These are phyloP conservation scores for Lysiphlebus fabarum DNA, from an alignment of 1,140 invertebrate species.

Conservation along the genomic window DNA sequence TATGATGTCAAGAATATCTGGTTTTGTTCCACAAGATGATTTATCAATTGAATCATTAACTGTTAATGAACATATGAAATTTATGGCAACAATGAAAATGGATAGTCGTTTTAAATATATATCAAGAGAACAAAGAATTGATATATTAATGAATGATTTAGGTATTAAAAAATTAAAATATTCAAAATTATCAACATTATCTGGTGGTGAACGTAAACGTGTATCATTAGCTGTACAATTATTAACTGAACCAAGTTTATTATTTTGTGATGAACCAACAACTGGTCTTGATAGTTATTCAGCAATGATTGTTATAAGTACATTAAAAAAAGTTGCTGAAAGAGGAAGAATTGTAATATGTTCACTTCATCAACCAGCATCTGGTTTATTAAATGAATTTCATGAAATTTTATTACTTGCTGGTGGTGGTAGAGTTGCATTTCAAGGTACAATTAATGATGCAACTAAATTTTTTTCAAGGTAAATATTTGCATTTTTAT, in stretches of 20 bases:
- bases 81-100: slow-evolving; percentile 62
- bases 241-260: slow-evolving; percentile 70
- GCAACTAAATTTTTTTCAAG: slow-evolving; percentile 64
- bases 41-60: slow-evolving; percentile 66
- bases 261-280: slow-evolving; percentile 82
- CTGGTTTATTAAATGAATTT: slow-evolving; percentile 78
- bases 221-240: slow-evolving; percentile 83
- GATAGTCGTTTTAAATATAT: slow-evolving; percentile 33
- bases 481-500: slow-evolving; percentile 41
- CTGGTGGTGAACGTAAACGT: slow-evolving; percentile 84
- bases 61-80: slow-evolving; percentile 69
- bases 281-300: slow-evolving; percentile 80
- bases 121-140: slow-evolving; percentile 40
- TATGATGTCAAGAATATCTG: slow-evolving; percentile 67
- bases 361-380: slow-evolving; percentile 85
- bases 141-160: slow-evolving; percentile 54
- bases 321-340: slow-evolving; percentile 63
- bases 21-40: slow-evolving; percentile 72
- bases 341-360: slow-evolving; percentile 76
- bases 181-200: slow-evolving; percentile 67
- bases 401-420: slow-evolving; percentile 75
- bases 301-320: slow-evolving; percentile 69
- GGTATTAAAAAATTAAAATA: slow-evolving; percentile 65
- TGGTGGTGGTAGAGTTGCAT: slow-evolving; percentile 75
- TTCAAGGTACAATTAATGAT: slow-evolving; percentile 68